These are phyloP conservation scores for Drosophila lowei DNA, from an alignment of 1,140 invertebrate species.

Conservation along the genomic window DNA sequence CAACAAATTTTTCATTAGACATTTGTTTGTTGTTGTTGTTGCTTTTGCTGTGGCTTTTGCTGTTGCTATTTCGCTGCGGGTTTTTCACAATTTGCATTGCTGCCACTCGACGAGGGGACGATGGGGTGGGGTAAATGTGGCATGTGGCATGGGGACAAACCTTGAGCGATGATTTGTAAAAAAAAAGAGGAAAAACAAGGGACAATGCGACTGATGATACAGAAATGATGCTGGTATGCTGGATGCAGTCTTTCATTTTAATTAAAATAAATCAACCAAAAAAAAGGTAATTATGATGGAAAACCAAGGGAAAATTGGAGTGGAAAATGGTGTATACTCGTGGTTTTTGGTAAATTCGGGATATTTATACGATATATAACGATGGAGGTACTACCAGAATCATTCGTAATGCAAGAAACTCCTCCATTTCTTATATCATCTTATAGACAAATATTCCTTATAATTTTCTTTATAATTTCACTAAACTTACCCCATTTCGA, in stretches of 20 bases:
- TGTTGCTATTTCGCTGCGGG: constrained; percentile 27
- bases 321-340: background rate
- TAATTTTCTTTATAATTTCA: too few relatives aligned
- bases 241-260: constrained; percentile 24
- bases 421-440: too few relatives aligned
- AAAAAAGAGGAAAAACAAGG: constrained; percentile 29
- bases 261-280: constrained; percentile 55
- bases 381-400: too few relatives aligned
- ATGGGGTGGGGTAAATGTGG: too few relatives aligned
- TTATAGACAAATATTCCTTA: too few relatives aligned
- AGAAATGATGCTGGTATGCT: constrained; percentile 6
- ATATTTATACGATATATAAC: too few relatives aligned
- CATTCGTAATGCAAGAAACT: too few relatives aligned
- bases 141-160: constrained; percentile 12
- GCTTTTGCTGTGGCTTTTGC: constrained; percentile 24
- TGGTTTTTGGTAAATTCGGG: too few relatives aligned
- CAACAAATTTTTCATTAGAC: constrained; percentile 63
- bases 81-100: constrained; percentile 51
- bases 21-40: constrained; percentile 54
- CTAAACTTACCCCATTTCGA: too few relatives aligned
- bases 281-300: constrained; percentile 17
- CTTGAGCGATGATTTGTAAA: constrained; percentile 41
- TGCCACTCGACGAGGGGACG: background rate
- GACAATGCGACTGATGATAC: constrained; percentile 11
- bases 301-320: background rate